Conservation (phyloP, 2,797 vertebrate genomes). For the Ptychobarbus kaznakovi region DNA sequence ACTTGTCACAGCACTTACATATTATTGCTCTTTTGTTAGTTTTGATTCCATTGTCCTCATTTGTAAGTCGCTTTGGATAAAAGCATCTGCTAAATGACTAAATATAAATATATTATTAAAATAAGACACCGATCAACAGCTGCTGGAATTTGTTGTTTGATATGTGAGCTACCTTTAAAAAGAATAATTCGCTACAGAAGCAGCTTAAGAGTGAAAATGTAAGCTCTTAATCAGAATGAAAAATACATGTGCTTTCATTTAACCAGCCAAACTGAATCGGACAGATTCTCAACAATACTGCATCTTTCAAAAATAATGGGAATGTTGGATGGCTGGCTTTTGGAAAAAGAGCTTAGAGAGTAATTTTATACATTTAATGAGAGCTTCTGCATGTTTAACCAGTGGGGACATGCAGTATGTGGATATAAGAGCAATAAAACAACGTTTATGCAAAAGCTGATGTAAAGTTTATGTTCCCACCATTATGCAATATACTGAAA, state of each 20-base stretch:
- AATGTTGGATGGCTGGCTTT: conserved; percentile 43
- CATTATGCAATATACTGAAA: not conserved
- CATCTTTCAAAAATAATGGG: conserved; percentile 46
- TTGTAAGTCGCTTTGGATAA: no score
- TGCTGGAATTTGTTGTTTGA: not conserved
- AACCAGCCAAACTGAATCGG: conserved; percentile 8
- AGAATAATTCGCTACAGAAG: conserved; percentile 25
- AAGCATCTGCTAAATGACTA: not conserved
- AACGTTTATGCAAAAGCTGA: conserved; percentile 10
- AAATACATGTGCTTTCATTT: conserved; percentile 25
- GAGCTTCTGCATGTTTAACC: conserved; percentile 42
- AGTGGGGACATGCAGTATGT: not conserved
- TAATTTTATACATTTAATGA: conserved; percentile 43
- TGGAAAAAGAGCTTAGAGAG: conserved; percentile 32
- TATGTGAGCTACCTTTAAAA: not conserved
- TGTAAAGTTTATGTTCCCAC: conserved; percentile 12
- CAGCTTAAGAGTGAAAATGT: conserved; percentile 36
- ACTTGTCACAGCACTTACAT: no score
- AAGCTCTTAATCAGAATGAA: conserved; percentile 19
- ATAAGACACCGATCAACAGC: not conserved
- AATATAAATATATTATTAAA: not conserved
- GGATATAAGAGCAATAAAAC: not conserved
- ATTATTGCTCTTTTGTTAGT: no score
- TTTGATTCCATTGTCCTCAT: no score
- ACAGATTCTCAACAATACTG: conserved; percentile 11